These are phyloP conservation scores for Micromesistius poutassou DNA, from an alignment of 2,797 vertebrate species.

Conservation along the genomic window DNA sequence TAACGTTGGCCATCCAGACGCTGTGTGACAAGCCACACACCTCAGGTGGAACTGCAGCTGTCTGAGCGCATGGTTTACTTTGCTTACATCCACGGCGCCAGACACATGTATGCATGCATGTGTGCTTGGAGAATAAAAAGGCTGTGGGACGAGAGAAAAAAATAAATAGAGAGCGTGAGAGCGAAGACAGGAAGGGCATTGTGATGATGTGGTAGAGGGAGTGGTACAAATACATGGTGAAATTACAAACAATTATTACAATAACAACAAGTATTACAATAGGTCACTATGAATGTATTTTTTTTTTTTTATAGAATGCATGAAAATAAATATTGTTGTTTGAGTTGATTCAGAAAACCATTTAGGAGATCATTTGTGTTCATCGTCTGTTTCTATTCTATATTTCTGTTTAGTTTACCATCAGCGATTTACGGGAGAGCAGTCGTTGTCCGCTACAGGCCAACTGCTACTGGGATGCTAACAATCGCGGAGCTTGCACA, in stretches of 20 bases:
- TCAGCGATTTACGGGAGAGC: constrained; percentile 25
- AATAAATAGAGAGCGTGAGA: neutral
- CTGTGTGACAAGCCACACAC: constrained; percentile 53
- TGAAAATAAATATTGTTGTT: neutral
- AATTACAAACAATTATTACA: neutral
- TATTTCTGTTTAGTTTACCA: neutral
- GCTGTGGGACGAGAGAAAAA: too few relatives aligned
- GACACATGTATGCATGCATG: constrained; percentile 12
- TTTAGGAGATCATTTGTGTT: neutral
- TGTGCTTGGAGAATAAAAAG: neutral
- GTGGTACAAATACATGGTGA: neutral
- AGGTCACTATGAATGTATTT: too few relatives aligned
- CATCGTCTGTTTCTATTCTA: neutral
- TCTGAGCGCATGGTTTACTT: constrained; percentile 31
- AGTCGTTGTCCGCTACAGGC: constrained; percentile 30
- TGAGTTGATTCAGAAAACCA: neutral
- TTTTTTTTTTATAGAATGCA: too few relatives aligned
- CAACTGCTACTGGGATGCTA: constrained; percentile 44
- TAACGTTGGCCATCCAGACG: constrained; percentile 48
- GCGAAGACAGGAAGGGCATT: constrained; percentile 6
- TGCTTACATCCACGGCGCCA: constrained; percentile 28
- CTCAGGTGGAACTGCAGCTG: constrained; percentile 52
- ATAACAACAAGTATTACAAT: too few relatives aligned
- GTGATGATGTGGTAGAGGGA: neutral
- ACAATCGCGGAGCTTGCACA: constrained; percentile 41